These are phyloP conservation scores for Hyphantria cunea DNA, from an alignment of 1,140 invertebrate species.

Conservation along the genomic window DNA sequence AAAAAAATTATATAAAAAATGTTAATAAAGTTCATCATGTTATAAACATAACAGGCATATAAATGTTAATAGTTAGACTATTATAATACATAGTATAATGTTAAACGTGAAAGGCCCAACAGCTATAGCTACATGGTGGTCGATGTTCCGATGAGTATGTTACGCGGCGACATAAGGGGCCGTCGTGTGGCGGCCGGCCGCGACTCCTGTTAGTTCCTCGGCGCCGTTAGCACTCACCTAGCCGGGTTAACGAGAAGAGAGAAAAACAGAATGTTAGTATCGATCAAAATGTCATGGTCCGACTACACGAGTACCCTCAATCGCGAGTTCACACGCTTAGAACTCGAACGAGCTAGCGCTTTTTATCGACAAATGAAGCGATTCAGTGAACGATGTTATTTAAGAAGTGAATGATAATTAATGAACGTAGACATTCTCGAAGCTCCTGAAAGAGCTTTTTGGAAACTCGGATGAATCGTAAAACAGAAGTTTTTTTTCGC, in stretches of 20 bases:
- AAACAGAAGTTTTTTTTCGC: not conserved
- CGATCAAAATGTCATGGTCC: slow-evolving; percentile 79
- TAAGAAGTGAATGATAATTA: not conserved
- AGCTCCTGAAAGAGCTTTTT: not conserved
- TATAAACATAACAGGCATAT: slow-evolving; percentile 82
- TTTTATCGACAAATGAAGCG: not conserved
- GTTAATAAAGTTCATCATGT: slow-evolving; percentile 80
- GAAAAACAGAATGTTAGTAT: slow-evolving; percentile 83
- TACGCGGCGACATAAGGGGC: slow-evolving; percentile 63
- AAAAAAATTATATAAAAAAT: slow-evolving; percentile 63
- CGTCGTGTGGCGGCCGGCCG: slow-evolving; percentile 55
- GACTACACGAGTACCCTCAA: slow-evolving; percentile 71
- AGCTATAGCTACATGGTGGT: slow-evolving; percentile 79
- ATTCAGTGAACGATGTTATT: not conserved
- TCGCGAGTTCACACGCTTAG: slow-evolving; percentile 57
- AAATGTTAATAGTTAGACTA: slow-evolving; percentile 82
- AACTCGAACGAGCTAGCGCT: slow-evolving; percentile 45
- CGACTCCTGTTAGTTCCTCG: slow-evolving; percentile 73
- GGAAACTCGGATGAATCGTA: not conserved
- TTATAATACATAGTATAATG: slow-evolving; percentile 80
- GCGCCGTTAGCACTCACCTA: slow-evolving; percentile 87
- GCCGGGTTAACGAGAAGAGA: slow-evolving; percentile 82
- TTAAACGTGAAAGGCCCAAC: slow-evolving; percentile 80
- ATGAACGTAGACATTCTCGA: not conserved
- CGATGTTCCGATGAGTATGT: slow-evolving; percentile 77